Evolutionary conservation across 35 echinoderm and acorn worm species (phyloP).

Genomic region (Strongylocentrotus purpuratus): DNA sequence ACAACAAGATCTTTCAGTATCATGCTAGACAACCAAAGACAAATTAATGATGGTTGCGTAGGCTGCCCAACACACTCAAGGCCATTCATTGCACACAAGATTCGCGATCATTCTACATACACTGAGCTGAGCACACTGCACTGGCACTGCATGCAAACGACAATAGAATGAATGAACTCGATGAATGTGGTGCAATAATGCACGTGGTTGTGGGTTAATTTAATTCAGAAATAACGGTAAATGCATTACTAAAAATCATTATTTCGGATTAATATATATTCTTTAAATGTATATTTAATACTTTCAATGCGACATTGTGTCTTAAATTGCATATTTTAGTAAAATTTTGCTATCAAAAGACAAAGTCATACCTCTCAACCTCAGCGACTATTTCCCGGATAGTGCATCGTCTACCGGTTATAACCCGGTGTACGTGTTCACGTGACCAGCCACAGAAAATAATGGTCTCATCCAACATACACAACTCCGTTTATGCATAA

Average conservation of each 20-base stretch:
- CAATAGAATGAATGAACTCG: neutral
- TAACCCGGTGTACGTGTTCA: neutral
- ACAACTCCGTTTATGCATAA: neutral
- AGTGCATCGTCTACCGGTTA: neutral
- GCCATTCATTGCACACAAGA: too few relatives aligned
- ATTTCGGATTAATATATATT: neutral
- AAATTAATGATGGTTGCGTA: too few relatives aligned
- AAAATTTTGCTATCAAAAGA: neutral
- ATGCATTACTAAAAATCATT: neutral
- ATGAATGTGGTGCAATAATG: neutral
- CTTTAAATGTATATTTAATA: neutral
- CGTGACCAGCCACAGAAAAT: neutral
- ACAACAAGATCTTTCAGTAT: too few relatives aligned
- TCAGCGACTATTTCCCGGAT: constrained; percentile 1
- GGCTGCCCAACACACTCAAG: too few relatives aligned
- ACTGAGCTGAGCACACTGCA: neutral
- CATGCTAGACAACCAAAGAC: too few relatives aligned
- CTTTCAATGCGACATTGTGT: neutral
- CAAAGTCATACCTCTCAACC: constrained; percentile 16
- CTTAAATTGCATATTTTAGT: neutral
- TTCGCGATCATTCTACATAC: too few relatives aligned
- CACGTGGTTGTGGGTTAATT: neutral
- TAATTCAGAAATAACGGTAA: neutral
- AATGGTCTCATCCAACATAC: neutral
- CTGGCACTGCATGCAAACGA: neutral